phyloP scores from a whole-genome alignment of 1,140 invertebrate genomes.

The Drosophila athabasca region DNA sequence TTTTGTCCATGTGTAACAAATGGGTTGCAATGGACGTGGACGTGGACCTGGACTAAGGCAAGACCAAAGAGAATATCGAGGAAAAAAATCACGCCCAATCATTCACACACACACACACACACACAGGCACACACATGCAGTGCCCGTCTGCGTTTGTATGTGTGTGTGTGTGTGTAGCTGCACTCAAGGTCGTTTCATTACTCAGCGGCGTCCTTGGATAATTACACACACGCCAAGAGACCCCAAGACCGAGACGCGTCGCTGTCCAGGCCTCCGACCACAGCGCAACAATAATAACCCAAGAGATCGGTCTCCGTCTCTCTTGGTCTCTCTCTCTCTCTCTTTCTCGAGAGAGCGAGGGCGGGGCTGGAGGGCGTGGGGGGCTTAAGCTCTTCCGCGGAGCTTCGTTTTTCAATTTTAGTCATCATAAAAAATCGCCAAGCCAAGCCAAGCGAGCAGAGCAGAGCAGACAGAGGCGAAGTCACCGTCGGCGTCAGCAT shows the following conservation, averaged over 20 bases:
- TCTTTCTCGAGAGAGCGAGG: background rate
- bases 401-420: slow-evolving; percentile 74
- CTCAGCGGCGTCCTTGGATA: slow-evolving; percentile 81
- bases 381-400: slow-evolving; percentile 54
- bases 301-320: slow-evolving; percentile 8
- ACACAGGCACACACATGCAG: slow-evolving; percentile 2
- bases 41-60: slow-evolving; percentile 17
- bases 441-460: background rate
- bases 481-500: slow-evolving; percentile 24
- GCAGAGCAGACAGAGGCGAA: slow-evolving; percentile 8
- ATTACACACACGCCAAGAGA: slow-evolving; percentile 76
- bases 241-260: slow-evolving; percentile 53
- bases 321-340: background rate
- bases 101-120: slow-evolving; percentile 32
- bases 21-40: slow-evolving; percentile 42
- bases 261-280: slow-evolving; percentile 22
- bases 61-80: slow-evolving; percentile 30
- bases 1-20: slow-evolving; percentile 75
- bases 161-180: slow-evolving; percentile 54
- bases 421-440: slow-evolving; percentile 73
- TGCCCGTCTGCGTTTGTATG: slow-evolving; percentile 7
- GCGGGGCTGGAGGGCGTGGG: slow-evolving; percentile 3
- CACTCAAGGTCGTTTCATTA: slow-evolving; percentile 82
- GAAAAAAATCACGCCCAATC: slow-evolving; percentile 63
- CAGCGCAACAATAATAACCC: slow-evolving; percentile 43